Evolutionary conservation across 2,888 invertebrate species (phyloP).

Genomic region (Incurvaria masculella): DNA sequence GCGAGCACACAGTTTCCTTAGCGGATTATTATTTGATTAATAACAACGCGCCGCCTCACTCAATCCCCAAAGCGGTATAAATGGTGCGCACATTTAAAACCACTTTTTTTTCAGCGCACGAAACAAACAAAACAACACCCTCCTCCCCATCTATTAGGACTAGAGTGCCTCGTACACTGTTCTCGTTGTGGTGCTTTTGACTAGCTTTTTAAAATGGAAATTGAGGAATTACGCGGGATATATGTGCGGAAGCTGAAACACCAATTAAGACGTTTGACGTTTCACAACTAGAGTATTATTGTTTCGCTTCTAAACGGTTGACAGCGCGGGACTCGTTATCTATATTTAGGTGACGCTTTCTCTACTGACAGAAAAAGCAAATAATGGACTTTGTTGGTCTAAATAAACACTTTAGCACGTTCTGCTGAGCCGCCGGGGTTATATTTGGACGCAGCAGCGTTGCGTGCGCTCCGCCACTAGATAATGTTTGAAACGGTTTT

Average conservation of each 20-base stretch:
- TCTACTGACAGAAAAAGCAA: not conserved
- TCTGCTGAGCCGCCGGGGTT: not conserved
- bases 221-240: too few species aligned
- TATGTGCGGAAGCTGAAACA: too few species aligned
- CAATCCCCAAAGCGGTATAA: constrained; percentile 34
- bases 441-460: not conserved
- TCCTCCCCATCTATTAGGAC: not conserved
- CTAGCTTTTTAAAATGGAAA: not conserved
- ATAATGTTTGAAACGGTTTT: not conserved
- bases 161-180: not conserved
- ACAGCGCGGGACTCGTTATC: too few species aligned
- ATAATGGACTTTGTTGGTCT: not conserved
- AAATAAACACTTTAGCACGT: not conserved
- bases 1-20: too few species aligned
- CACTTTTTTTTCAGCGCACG: not conserved
- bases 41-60: constrained; percentile 28
- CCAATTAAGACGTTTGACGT: too few species aligned
- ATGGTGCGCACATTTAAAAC: constrained; percentile 27
- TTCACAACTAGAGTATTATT: too few species aligned
- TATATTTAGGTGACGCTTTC: too few species aligned
- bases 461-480: too few species aligned
- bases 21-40: constrained; percentile 33
- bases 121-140: not conserved
- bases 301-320: too few species aligned
- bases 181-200: not conserved